phyloP scores from a whole-genome alignment of 2,888 invertebrate species.

The Eurytoma adleriae region DNA sequence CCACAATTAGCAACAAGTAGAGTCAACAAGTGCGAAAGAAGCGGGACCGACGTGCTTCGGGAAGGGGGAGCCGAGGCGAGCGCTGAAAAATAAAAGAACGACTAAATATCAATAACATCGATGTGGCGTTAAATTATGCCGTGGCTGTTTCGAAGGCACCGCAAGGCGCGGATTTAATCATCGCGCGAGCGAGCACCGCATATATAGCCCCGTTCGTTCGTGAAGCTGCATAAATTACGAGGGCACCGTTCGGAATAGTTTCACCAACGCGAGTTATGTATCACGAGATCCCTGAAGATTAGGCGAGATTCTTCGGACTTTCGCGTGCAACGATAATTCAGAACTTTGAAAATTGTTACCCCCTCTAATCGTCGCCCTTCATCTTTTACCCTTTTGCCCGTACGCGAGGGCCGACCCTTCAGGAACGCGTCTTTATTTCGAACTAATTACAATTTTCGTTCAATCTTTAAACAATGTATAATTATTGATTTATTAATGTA shows the following conservation, averaged over 20 bases:
- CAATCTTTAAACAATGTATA: conserved; percentile 47
- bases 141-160: conserved; percentile 45
- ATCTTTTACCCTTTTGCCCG: conserved; percentile 48
- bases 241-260: conserved; percentile 57
- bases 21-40: neutral
- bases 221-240: conserved; percentile 57
- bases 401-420: neutral
- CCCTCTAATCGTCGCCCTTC: conserved; percentile 52
- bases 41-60: neutral
- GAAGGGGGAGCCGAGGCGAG: too few relatives aligned
- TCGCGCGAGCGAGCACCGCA: neutral
- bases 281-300: conserved; percentile 59
- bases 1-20: neutral
- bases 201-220: conserved; percentile 30
- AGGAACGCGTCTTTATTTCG: conserved; percentile 41
- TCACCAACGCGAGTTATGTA: conserved; percentile 54
- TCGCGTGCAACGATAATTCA: conserved; percentile 67
- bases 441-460: conserved; percentile 52
- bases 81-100: neutral
- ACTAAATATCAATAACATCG: conserved; percentile 49
- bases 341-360: conserved; percentile 64
- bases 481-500: too few relatives aligned
- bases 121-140: conserved; percentile 43
- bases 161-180: conserved; percentile 56
- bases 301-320: conserved; percentile 70